Evolutionary conservation across 2,888 invertebrate species (phyloP).

Genomic region (Conomelus anceps): DNA sequence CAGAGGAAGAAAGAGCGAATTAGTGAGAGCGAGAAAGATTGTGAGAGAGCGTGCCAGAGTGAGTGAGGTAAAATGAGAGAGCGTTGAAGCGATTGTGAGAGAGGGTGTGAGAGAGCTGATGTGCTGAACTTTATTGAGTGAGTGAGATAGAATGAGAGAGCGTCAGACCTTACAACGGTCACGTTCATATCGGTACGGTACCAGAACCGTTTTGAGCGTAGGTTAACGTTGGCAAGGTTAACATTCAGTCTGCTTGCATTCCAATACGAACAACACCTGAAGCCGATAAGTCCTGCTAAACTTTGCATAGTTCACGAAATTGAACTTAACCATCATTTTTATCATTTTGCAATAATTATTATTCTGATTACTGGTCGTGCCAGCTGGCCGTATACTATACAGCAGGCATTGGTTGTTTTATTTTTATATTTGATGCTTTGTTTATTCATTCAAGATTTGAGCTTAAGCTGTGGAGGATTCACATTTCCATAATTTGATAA

Average conservation of each 20-base stretch:
- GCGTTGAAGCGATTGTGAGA: background rate
- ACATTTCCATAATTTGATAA: too few species aligned
- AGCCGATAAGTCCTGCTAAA: background rate
- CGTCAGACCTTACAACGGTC: background rate
- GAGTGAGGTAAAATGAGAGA: background rate
- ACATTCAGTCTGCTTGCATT: background rate
- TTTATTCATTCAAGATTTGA: too few species aligned
- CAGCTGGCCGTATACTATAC: too few species aligned
- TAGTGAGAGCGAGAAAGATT: too few species aligned
- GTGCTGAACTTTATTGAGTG: background rate
- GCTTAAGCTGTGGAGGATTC: too few species aligned
- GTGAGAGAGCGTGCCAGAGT: too few species aligned
- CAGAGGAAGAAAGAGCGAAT: background rate
- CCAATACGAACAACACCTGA: background rate
- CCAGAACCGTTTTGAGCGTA: background rate
- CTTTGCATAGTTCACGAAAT: background rate
- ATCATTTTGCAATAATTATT: background rate
- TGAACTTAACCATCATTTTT: background rate
- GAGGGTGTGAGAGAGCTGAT: background rate
- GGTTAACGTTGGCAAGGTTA: background rate
- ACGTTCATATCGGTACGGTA: background rate
- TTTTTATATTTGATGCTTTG: too few species aligned
- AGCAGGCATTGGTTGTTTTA: too few species aligned
- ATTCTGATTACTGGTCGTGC: background rate
- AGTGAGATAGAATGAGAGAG: background rate